phyloP scores from a whole-genome alignment of 2,113 vertebrate species.

The Corythoichthys haematopterus region DNA sequence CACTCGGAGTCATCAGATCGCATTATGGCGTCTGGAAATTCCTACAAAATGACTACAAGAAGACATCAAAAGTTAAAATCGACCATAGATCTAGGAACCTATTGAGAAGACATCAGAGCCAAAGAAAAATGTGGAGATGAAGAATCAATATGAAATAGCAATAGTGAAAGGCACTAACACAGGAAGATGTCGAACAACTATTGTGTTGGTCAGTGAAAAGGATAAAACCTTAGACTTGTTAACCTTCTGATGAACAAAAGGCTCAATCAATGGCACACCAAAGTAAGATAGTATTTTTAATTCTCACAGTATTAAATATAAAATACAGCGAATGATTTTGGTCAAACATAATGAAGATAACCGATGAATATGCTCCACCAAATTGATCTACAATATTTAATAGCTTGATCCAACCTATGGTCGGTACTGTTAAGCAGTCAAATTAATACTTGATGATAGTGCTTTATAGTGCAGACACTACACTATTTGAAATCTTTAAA shows the following conservation, averaged over 20 bases:
- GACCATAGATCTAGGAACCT: slow-evolving; percentile 68
- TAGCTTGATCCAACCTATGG: neutral
- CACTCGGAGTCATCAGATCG: slow-evolving; percentile 65
- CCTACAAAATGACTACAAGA: slow-evolving; percentile 63
- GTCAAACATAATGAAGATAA: neutral
- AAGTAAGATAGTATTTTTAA: slow-evolving; percentile 4
- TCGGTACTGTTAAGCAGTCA: neutral
- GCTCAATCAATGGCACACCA: slow-evolving; percentile 3
- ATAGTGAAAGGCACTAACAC: slow-evolving; percentile 41
- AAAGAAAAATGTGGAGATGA: slow-evolving; percentile 28
- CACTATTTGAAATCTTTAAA: neutral
- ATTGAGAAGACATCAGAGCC: slow-evolving; percentile 61
- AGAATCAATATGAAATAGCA: slow-evolving; percentile 52
- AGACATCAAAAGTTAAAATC: slow-evolving; percentile 69
- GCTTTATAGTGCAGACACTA: neutral
- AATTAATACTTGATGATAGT: neutral
- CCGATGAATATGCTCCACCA: neutral
- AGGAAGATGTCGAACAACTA: slow-evolving; percentile 28
- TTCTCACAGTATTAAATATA: neutral
- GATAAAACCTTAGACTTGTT: slow-evolving; percentile 16
- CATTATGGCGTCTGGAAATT: slow-evolving; percentile 62
- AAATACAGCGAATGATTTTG: neutral
- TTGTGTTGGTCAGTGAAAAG: slow-evolving; percentile 8
- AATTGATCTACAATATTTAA: neutral
- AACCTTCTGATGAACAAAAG: slow-evolving; percentile 24